phyloP scores from a whole-genome alignment of 2,797 vertebrate genomes.

The Hippocampus kuda region DNA sequence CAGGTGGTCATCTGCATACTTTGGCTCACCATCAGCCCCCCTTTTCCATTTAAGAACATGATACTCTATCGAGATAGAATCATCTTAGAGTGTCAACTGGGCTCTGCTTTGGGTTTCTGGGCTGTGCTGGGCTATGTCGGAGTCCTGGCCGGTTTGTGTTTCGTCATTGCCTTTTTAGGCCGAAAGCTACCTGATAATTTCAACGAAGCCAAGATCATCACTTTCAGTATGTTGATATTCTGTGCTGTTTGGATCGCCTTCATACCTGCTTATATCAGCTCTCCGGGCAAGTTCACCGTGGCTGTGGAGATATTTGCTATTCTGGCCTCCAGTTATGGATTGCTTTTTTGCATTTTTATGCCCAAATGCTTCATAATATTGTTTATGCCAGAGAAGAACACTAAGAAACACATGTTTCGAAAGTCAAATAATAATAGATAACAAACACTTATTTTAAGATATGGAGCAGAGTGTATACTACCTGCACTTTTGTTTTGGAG shows the following conservation, averaged over 20 bases:
- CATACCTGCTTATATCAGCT: constrained; percentile 66
- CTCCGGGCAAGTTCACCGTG: constrained; percentile 63
- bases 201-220: constrained; percentile 65
- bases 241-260: constrained; percentile 66
- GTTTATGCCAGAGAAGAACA: constrained; percentile 58
- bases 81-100: constrained; percentile 56
- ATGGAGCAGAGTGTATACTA: not conserved
- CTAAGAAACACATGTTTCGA: constrained; percentile 59
- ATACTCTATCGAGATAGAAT: constrained; percentile 53
- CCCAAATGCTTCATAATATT: constrained; percentile 67
- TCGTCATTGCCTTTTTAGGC: constrained; percentile 58
- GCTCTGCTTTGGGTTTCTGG: constrained; percentile 57
- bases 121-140: constrained; percentile 61
- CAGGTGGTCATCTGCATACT: constrained; percentile 62
- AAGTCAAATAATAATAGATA: constrained; percentile 36
- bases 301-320: constrained; percentile 70
- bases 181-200: constrained; percentile 64
- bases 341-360: constrained; percentile 61
- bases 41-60: constrained; percentile 55
- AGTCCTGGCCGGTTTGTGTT: constrained; percentile 55
- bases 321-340: constrained; percentile 58
- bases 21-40: constrained; percentile 59
- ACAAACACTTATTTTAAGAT: not conserved
- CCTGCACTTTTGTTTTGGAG: not conserved
- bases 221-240: constrained; percentile 69